Base-by-base conservation (phyloP, 2,797 vertebrate genomes). In the Rhincodon typus region DNA sequence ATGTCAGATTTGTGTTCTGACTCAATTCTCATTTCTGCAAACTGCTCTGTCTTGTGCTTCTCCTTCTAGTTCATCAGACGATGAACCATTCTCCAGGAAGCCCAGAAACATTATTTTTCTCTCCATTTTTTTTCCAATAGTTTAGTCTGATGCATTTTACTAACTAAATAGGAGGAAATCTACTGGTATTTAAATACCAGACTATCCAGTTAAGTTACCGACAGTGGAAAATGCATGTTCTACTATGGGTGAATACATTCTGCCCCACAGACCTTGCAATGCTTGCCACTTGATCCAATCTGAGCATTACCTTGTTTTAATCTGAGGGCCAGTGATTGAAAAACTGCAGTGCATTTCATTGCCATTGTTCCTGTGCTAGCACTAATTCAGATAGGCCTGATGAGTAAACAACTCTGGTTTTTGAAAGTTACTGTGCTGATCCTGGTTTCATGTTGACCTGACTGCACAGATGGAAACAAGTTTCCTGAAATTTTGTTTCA, bases 401-500 rank as follows among this genome's bases (percentile, higher is more conserved):
- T 66, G 34, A 91, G 88, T 38, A 62, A 91, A 17, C 88, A 38
- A 62, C 53, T n/a, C 62, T 66, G 13, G 0, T 91, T 91, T 66
- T 91, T 21, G 88, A n/a, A 91, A 91, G 62, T 62, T 91, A 66
- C 30, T 57, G 15, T 91, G 53, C 57, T 91, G 88, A 91, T 23
- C 17, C 15, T 91, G 57, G 57, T 91, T 91, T 91, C 2, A 17
- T 91, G 5, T 62, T n/a, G 34, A 67, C 19, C 19, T 66, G 34
- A 17, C 34, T 91, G 88, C 57, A 62, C 88, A n/a, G 88, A n/a
- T 66, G 57, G 57, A 91, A 91, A 30, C 88, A n/a, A 34, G 30
- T 91, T 91, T 91, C 88, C 34, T n/a, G 34, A 91, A 6, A 19
- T 91, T 34, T 91, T 91, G 86, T 57, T 88, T 88, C 86, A 88